Evolutionary conservation across 2,888 invertebrate species (phyloP).

Genomic region (Himalopsyche tibetana): DNA sequence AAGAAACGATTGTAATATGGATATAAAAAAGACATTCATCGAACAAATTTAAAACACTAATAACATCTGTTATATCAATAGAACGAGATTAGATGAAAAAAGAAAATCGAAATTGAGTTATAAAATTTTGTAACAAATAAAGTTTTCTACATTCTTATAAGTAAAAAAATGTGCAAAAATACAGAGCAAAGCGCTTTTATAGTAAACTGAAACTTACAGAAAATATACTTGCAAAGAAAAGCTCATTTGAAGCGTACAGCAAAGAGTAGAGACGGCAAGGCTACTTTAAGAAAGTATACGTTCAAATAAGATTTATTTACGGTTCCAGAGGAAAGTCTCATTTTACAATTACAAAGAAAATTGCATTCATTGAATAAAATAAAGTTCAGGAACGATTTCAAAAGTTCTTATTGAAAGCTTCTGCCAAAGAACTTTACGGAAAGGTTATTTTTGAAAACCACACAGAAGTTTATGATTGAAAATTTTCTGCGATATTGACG

Average conservation of each 20-base stretch:
- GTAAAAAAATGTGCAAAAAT: not conserved
- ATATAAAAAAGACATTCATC: not conserved
- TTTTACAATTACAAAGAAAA: constrained; percentile 54
- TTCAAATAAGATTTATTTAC: constrained; percentile 36
- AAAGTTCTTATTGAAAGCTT: constrained; percentile 29
- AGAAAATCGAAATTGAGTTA: not conserved
- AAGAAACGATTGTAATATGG: no score
- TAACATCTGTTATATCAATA: not conserved
- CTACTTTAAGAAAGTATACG: constrained; percentile 14
- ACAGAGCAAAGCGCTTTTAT: not conserved
- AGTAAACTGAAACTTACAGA: constrained; percentile 21
- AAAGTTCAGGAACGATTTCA: constrained; percentile 50
- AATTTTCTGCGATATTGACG: no score
- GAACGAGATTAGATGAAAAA: not conserved
- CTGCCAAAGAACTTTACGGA: not conserved
- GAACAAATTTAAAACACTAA: not conserved
- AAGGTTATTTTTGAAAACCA: not conserved
- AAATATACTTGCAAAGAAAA: constrained; percentile 13
- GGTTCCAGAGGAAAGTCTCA: constrained; percentile 1
- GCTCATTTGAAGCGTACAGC: not conserved
- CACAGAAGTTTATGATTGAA: no score
- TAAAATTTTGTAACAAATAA: not conserved
- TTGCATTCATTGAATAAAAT: constrained; percentile 57
- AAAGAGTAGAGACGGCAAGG: not conserved
- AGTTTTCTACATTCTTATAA: not conserved